phyloP scores from a whole-genome alignment of 2,797 vertebrate genomes.

The Helarctos malayanus region DNA sequence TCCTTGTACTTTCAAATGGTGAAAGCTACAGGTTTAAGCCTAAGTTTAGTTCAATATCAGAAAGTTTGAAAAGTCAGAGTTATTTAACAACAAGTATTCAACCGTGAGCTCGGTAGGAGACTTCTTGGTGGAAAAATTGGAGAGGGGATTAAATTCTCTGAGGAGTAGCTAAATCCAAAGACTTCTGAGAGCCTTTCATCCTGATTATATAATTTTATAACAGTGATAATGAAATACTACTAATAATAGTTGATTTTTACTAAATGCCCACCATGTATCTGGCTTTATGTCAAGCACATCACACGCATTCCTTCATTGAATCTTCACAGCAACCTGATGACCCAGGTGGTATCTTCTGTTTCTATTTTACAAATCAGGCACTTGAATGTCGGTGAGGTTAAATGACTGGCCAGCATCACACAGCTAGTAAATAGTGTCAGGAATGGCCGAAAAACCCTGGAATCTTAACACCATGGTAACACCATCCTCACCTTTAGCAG shows the following conservation, averaged over 20 bases:
- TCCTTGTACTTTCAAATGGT: not conserved
- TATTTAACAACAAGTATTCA: not conserved
- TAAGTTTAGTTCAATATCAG: not conserved
- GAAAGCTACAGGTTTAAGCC: not conserved
- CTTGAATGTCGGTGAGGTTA: not conserved
- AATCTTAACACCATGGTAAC: not conserved
- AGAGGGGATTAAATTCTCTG: not conserved
- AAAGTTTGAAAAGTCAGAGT: not conserved
- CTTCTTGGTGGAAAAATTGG: not conserved
- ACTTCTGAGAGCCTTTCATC: not conserved
- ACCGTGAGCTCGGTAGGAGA: not conserved
- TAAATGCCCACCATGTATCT: not conserved
- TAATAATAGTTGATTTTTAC: not conserved
- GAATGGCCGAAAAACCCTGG: not conserved
- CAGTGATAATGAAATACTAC: not conserved
- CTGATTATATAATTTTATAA: not conserved
- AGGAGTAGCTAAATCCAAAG: not conserved
- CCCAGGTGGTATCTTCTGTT: not conserved
- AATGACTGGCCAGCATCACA: not conserved
- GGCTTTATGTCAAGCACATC: not conserved
- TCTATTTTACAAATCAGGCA: slow-evolving; percentile 12
- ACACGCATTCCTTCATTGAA: not conserved
- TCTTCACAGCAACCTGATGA: not conserved
- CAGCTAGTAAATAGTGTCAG: not conserved
- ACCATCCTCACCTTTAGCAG: not conserved